Evolutionary conservation across 2,113 vertebrate species (phyloP), one percentile per base, ranked within the genome.

Genomic region (Cinclus mexicanus): DNA sequence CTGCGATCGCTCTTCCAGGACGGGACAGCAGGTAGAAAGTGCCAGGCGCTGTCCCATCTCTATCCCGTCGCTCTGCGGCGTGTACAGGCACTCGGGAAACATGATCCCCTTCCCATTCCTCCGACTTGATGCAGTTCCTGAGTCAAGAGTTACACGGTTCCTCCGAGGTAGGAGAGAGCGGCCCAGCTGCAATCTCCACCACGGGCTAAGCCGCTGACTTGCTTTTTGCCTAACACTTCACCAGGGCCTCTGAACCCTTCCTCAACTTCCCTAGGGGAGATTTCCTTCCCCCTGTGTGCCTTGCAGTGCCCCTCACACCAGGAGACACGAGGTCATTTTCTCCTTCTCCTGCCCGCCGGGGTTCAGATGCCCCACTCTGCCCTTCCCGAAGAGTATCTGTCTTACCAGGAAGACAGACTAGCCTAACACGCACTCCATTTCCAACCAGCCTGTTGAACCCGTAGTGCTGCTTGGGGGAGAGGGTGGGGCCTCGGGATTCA

Each of bases 141-240:
- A 94, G 79, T 86, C 94, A 96, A 90, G 90, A 95, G 67, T 55
- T 11, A 1, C 50, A n/a, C 63, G 49, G 92, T 69, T 87, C 88
- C 95, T 90, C 59, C 29, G 1, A 33, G 33, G 68, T 8, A 29
- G 55, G 64, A 41, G 46, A 76, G 29, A 31, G 24, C 52, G 46
- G 88, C 81, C 83, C 95, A 92, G 88, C 94, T 93, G 92, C 89
- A 89, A 84, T 95, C 93, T 81, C 80, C 80, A 67, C 63, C 85
- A 88, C 29, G 64, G 63, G 83, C 83, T 41, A 60, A 94, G 77
- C 60, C 2, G 0, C 52, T 21, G 79, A 29, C 85, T 77, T 77
- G 79, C 59, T 92, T 92, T 92, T 89, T 92, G 76, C 83, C 92
- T 81, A 90, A 53, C 59, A 39, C 50, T 92, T 57, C 79, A 77